Evolutionary conservation across 2,113 vertebrate species (phyloP), one percentile per base, ranked within the genome.

Genomic region (Oncorhynchus masou): DNA sequence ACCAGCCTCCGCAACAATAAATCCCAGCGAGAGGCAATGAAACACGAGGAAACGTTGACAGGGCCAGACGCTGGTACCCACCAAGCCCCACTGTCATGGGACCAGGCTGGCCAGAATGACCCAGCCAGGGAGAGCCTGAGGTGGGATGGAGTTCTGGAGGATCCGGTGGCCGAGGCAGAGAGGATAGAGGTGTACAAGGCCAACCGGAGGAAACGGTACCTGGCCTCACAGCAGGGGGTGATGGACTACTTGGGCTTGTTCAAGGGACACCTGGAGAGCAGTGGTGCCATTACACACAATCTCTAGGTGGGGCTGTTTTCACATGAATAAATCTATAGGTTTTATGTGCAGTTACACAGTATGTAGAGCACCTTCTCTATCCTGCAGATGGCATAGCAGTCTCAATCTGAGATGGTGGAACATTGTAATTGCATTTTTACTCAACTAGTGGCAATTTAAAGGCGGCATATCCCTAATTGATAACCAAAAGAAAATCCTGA

Each of bases 131-230:
- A 93, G 49, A 94, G 91, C 34, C 92, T 95, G 65, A 80, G 92
- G 0, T 95, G 94, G 95, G 91, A 92, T 0, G 90, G 93, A 9
- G 13, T 89, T 49, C 88, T 92, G 16, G 68, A 91, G 0, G 92
- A 95, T 75, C 92, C 94, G 0, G 60, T 27, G 25, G 93, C 92
- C 0, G 94, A 95, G 70, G 78, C 87, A 54, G 90, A 94, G 70
- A 90, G 93, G 79, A 91, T 94, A 57, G 4, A n/a, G 0, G 9
- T 91, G n/a, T 94, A 89, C 0, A 93, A 92, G 72, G 8, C 68
- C 64, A 93, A 92, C 78, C 85, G 94, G 22, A 92, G 94, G 75
- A 88, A 87, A 78, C 86, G 90, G 34, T 94, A 93, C 0, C 69
- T 79, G 4, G 79, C 83, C 1, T 82, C 91, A 66, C 90, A 90